Base-by-base conservation (phyloP, 2,797 vertebrate species). In the Pseudotriccus pelzelni region DNA sequence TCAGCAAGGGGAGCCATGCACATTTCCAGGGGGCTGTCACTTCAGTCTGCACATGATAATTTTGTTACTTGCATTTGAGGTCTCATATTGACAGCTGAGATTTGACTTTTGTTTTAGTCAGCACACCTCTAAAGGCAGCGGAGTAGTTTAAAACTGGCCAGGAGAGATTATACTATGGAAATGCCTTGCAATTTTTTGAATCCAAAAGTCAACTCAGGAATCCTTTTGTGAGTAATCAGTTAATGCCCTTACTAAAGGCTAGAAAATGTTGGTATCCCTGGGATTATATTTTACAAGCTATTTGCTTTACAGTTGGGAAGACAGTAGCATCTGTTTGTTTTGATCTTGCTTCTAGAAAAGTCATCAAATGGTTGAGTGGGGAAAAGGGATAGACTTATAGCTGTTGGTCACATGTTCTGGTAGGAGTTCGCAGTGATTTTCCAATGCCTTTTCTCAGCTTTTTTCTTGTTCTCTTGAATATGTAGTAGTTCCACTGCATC, bases 391-490 rank as follows among this genome's bases (percentile, higher is more conserved):
- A 39, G 70, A 53, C 22, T 50, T 63, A 36, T 53, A 77, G 46
- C 28, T 62, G 46, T 39, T 86, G 72, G 32, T 90, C 34, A 46
- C 20, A 22, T 1, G 0, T 67, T 90, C 63, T 46, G 52, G 22
- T 76, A 44, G 60, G 64, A 84, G 52, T 76, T 93, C 52, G 18
- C 67, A 49, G 73, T 60, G 68, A 72, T 92, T 93, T 90, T 92
- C 92, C 68, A 13, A 1, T 74, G 75, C 37, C 24, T 89, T 90
- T 93, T 84, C 56, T 89, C 37, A 36, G 74, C 78, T 37, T 79
- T 94, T 89, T 85, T 82, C 44, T 63, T 55, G 7, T 66, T 84
- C 66, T 87, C 56, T 84, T 90, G 90, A 87, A 84, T 92, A 90
- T 87, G 60, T 60, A 92, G 37, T 78, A 78, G 81, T n/a, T 90